Percentiles rank a stretch among this genome's conserved stretches.
phyloP scores from a whole-genome alignment of 2,888 invertebrate genomes.

The Yponomeuta malinellus region DNA sequence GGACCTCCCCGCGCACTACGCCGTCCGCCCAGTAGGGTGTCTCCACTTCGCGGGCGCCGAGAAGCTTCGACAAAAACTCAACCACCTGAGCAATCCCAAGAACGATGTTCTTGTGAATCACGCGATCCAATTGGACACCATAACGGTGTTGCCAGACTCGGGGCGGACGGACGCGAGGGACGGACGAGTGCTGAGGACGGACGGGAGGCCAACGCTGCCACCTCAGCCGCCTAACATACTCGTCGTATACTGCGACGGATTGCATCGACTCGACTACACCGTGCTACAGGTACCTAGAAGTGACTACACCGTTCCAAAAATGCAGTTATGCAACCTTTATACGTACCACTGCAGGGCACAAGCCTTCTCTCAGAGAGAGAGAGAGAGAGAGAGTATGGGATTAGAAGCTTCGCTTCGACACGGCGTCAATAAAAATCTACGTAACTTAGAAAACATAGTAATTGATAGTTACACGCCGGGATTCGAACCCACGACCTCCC shows the following conservation, averaged over 20 bases:
- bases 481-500: no score
- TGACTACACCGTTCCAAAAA: no score
- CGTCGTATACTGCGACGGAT: slow-evolving; percentile 78
- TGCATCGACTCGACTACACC: slow-evolving; percentile 80
- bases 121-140: slow-evolving; percentile 29
- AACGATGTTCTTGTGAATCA: slow-evolving; percentile 20
- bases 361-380: no score
- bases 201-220: no score
- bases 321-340: no score
- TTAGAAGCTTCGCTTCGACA: no score
- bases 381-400: no score
- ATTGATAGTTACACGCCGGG: no score
- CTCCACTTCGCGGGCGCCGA: slow-evolving; percentile 66
- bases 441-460: no score
- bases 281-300: slow-evolving; percentile 73
- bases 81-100: slow-evolving; percentile 32
- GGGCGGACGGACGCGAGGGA: neutral
- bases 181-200: no score
- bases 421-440: no score
- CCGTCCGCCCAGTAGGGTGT: slow-evolving; percentile 54
- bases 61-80: slow-evolving; percentile 46
- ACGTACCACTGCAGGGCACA: no score
- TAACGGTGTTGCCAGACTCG: slow-evolving; percentile 33
- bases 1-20: slow-evolving; percentile 46
- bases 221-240: slow-evolving; percentile 39